phyloP scores from a whole-genome alignment of 2,888 invertebrate genomes.

The Axea sp. region DNA sequence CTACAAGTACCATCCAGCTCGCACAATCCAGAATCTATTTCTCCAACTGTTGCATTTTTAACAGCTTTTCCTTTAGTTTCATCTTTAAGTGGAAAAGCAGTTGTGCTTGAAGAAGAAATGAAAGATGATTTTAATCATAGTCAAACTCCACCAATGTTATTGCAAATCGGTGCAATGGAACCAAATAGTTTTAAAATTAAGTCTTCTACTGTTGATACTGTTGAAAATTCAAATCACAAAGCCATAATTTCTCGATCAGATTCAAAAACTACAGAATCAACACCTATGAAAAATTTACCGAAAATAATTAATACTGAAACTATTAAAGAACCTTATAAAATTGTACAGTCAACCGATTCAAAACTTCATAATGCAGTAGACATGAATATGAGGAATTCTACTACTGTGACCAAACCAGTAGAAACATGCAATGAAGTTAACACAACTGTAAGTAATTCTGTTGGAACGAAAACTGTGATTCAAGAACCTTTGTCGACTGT shows the following conservation, averaged over 20 bases:
- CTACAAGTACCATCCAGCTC: conserved; percentile 82
- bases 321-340: conserved; percentile 73
- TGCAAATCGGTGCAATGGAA: conserved; percentile 77
- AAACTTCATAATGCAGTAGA: conserved; percentile 29
- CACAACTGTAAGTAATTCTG: conserved; percentile 10
- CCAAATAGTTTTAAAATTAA: conserved; percentile 77
- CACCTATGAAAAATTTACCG: conserved; percentile 69
- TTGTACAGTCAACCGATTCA: conserved; percentile 67
- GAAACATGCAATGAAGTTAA: conserved; percentile 14
- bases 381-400: conserved; percentile 40
- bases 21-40: conserved; percentile 83
- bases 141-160: conserved; percentile 77
- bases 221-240: conserved; percentile 37
- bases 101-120: conserved; percentile 81
- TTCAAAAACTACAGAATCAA: conserved; percentile 52
- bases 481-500: conserved; percentile 33
- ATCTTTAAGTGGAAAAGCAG: conserved; percentile 81
- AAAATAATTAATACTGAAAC: conserved; percentile 74
- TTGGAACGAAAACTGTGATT: conserved; percentile 21
- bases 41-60: conserved; percentile 88
- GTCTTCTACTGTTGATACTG: conserved; percentile 56
- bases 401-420: conserved; percentile 21
- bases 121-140: conserved; percentile 78
- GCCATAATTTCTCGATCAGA: conserved; percentile 29
- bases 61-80: conserved; percentile 88